Conservation (phyloP, 2,797 vertebrate genomes). For the Philypnodon macrostomus region DNA sequence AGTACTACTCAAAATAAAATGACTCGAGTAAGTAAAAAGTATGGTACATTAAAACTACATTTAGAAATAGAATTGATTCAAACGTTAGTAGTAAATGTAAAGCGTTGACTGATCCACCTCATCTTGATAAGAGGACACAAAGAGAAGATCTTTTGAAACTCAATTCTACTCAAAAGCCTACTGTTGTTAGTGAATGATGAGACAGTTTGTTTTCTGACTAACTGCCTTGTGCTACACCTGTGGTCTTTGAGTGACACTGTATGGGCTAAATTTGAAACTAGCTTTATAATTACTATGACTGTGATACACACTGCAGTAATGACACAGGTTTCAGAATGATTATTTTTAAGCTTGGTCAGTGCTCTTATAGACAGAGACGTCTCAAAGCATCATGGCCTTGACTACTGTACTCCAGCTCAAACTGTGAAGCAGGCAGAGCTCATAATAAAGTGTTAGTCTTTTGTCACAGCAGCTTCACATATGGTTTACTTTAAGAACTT, state of each 20-base stretch:
- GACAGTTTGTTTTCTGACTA: conserved; percentile 20
- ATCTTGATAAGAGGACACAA: neutral
- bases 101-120: too few species aligned
- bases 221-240: conserved; percentile 38
- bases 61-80: too few species aligned
- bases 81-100: too few species aligned
- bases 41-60: too few species aligned
- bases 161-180: neutral
- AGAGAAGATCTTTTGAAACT: neutral
- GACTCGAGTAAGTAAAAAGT: too few species aligned
- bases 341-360: conserved; percentile 34
- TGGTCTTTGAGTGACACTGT: conserved; percentile 52
- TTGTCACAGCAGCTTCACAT: conserved; percentile 23
- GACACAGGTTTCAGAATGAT: conserved; percentile 65
- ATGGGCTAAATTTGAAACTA: conserved; percentile 48
- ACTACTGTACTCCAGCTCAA: conserved; percentile 39
- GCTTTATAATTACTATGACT: conserved; percentile 31
- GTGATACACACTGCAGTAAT: conserved; percentile 35
- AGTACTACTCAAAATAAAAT: too few species aligned
- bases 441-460: conserved; percentile 24
- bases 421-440: conserved; percentile 17
- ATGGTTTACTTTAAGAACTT: conserved; percentile 34
- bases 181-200: conserved; percentile 41
- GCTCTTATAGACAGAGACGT: conserved; percentile 29
- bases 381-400: conserved; percentile 52